Evolutionary conservation across 2,888 invertebrate genomes (phyloP).

Genomic region (Campoplex capitator): DNA sequence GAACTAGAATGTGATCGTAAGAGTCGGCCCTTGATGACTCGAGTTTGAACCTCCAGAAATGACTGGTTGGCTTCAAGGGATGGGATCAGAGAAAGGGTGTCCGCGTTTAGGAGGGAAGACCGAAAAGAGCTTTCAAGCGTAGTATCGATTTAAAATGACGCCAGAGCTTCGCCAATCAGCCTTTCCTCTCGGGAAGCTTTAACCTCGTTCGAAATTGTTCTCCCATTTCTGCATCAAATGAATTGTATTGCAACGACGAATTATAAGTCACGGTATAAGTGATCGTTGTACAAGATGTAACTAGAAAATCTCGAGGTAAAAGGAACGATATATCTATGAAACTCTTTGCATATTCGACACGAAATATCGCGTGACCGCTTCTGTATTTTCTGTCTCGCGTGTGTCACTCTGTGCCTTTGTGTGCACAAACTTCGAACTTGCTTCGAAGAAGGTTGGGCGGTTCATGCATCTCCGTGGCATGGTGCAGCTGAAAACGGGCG

Average conservation of each 20-base stretch:
- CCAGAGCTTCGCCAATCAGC: constrained; percentile 10
- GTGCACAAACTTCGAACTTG: constrained; percentile 47
- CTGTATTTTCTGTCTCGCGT: constrained; percentile 1
- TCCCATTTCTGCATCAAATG: not conserved
- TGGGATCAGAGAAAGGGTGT: constrained; percentile 22
- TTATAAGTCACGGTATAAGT: constrained; percentile 16
- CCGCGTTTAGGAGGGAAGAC: constrained; percentile 40
- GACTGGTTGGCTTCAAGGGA: constrained; percentile 66
- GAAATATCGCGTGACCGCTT: constrained; percentile 72
- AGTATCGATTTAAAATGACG: constrained; percentile 67
- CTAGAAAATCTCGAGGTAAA: constrained; percentile 26
- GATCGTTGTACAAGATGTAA: constrained; percentile 12
- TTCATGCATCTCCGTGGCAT: constrained; percentile 49
- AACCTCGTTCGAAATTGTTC: not conserved
- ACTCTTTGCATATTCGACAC: constrained; percentile 66
- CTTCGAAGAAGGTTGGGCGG: constrained; percentile 60
- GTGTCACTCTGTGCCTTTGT: not conserved
- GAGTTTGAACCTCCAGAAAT: constrained; percentile 69
- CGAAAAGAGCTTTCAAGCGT: constrained; percentile 52
- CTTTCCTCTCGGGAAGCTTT: constrained; percentile 21
- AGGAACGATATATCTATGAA: constrained; percentile 37
- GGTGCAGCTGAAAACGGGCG: constrained; percentile 63
- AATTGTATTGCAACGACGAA: constrained; percentile 2
- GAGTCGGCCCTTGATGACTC: too few species aligned
- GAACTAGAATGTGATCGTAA: not conserved